A percentile compares a stretch with the other conserved stretches of the same genome.
Conservation (phyloP, 2,113 vertebrate species). For the Oostethus manadensis region DNA sequence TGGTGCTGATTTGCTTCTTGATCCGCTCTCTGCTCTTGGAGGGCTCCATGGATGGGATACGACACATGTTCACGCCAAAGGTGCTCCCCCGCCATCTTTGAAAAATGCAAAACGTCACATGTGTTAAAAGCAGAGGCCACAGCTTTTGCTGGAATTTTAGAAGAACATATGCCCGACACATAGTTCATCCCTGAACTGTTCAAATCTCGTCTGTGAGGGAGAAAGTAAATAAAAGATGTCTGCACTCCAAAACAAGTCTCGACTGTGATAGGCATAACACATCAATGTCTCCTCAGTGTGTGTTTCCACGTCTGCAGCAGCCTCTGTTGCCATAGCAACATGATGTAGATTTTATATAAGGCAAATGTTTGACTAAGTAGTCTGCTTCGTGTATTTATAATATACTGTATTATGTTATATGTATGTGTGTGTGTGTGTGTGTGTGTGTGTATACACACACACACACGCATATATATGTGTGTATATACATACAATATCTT, state of each 20-base stretch:
- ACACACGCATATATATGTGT: too few relatives aligned
- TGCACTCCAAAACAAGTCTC: constrained; percentile 17
- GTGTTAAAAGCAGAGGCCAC: too few relatives aligned
- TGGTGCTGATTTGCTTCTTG: constrained; percentile 93
- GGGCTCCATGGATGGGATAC: constrained; percentile 88
- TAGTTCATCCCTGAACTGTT: too few relatives aligned
- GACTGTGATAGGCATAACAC: constrained; percentile 27
- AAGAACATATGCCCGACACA: too few relatives aligned
- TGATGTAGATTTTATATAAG: constrained; percentile 31
- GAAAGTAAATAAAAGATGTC: constrained; percentile 12
- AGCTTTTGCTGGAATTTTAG: too few relatives aligned
- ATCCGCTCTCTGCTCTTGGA: constrained; percentile 85
- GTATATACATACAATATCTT: too few relatives aligned
- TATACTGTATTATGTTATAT: too few relatives aligned
- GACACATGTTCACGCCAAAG: constrained; percentile 97
- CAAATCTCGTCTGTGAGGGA: not conserved
- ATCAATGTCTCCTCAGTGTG: constrained; percentile 31
- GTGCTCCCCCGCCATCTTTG: constrained; percentile 51
- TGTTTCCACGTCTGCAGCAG: constrained; percentile 1
- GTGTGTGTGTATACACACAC: too few relatives aligned
- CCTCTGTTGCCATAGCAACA: constrained; percentile 52
- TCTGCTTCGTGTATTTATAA: constrained; percentile 12
- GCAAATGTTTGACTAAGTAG: constrained; percentile 17
- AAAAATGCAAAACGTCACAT: not conserved
- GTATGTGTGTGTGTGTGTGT: too few relatives aligned